Conservation (phyloP, 64 coral and sea anemone genomes). For the Cladopsammia gracilis region DNA sequence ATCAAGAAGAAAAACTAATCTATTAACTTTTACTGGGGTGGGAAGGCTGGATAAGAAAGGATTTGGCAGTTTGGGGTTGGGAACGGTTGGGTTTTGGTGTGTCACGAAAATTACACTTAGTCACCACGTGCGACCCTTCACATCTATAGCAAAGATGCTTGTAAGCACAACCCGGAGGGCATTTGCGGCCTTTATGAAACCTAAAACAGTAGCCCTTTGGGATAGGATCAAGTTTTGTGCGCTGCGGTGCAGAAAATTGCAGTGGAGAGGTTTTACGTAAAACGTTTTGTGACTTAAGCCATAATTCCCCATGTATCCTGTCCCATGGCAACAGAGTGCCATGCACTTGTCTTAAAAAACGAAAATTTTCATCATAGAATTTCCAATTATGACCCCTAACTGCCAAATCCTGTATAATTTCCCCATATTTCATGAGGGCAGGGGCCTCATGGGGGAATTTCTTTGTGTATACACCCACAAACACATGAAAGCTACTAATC, state of each 20-base stretch:
- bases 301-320: constrained; percentile 16
- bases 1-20: too few species aligned
- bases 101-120: constrained; percentile 44
- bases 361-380: constrained; percentile 61
- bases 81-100: neutral
- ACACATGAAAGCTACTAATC: constrained; percentile 6
- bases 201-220: constrained; percentile 33
- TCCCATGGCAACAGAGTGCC: constrained; percentile 2
- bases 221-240: neutral
- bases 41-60: neutral
- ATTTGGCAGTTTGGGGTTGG: too few species aligned
- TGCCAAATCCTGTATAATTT: constrained; percentile 14
- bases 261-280: neutral
- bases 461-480: constrained; percentile 27
- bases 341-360: constrained; percentile 28
- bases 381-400: constrained; percentile 9
- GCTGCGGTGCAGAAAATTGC: too few species aligned
- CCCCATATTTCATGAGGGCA: neutral
- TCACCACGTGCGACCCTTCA: neutral
- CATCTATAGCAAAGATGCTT: constrained; percentile 43
- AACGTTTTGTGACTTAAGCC: neutral
- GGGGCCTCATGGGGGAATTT: constrained; percentile 10
- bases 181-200: constrained; percentile 13
- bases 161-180: neutral
- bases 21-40: constrained; percentile 34